These are phyloP conservation scores for Bubo bubo DNA, from an alignment of 2,113 vertebrate species.

Conservation along the genomic window DNA sequence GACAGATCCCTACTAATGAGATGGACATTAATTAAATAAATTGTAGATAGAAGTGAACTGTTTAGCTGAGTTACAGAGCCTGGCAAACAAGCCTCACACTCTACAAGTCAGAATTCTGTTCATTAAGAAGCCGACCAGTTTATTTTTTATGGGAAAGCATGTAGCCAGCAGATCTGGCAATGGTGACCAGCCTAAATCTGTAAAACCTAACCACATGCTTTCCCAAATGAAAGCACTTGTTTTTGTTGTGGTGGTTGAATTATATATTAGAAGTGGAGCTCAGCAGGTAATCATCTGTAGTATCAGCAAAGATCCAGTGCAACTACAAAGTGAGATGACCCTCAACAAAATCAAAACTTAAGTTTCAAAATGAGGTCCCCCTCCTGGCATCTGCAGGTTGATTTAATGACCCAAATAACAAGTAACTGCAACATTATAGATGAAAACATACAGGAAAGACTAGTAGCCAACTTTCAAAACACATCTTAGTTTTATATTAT, in stretches of 20 bases:
- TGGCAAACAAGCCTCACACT: slow-evolving; percentile 34
- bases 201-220: not conserved
- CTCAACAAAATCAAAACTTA: not conserved
- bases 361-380: not conserved
- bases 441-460: not conserved
- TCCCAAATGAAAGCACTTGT: not conserved
- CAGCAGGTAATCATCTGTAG: not conserved
- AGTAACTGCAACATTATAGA: not conserved
- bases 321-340: not conserved
- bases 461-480: not conserved
- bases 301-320: not conserved
- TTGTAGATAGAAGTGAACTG: slow-evolving; percentile 36
- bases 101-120: not conserved
- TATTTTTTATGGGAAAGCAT: not conserved
- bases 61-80: slow-evolving; percentile 39
- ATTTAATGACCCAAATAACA: not conserved
- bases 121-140: not conserved
- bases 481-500: not conserved
- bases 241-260: not conserved
- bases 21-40: slow-evolving; percentile 72
- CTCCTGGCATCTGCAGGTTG: not conserved
- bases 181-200: not conserved
- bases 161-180: not conserved
- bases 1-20: slow-evolving; percentile 66
- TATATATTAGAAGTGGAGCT: not conserved